A percentile compares a stretch with the other conserved stretches of the same genome.
Evolutionary conservation across 2,888 invertebrate genomes (phyloP).

Genomic region (Macroteleia sp.): DNA sequence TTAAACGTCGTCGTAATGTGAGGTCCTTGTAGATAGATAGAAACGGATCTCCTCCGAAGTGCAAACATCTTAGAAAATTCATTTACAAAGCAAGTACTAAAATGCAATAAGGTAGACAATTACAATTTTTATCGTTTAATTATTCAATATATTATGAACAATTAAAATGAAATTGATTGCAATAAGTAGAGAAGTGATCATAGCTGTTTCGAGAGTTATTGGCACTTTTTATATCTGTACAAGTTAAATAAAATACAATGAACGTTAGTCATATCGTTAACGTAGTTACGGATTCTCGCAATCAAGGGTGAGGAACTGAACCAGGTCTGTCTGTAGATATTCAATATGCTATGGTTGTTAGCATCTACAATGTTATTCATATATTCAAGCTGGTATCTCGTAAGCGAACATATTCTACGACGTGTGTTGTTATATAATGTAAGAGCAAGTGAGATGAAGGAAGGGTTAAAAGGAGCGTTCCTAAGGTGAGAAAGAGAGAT

Average conservation of each 20-base stretch:
- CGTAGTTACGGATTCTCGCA: conserved; percentile 81
- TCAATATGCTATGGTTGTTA: conserved; percentile 81
- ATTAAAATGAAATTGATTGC: too few relatives aligned
- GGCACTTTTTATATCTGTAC: too few relatives aligned
- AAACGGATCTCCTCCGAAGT: conserved; percentile 49
- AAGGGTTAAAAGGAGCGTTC: conserved; percentile 48
- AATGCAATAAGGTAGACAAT: conserved; percentile 6
- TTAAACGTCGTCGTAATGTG: conserved; percentile 53
- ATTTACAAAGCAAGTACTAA: conserved; percentile 32
- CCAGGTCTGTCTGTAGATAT: conserved; percentile 76
- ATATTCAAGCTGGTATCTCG: conserved; percentile 76
- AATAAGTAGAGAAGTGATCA: too few relatives aligned
- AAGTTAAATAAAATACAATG: conserved; percentile 58
- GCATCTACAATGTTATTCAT: conserved; percentile 82
- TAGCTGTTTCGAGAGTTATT: too few relatives aligned
- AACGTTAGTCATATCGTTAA: conserved; percentile 78
- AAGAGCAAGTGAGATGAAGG: conserved; percentile 62
- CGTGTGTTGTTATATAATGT: conserved; percentile 67
- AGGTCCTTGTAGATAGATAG: conserved; percentile 36
- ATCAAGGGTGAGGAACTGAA: conserved; percentile 76
- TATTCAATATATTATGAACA: too few relatives aligned
- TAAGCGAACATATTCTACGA: conserved; percentile 70
- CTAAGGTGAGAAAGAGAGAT: conserved; percentile 58
- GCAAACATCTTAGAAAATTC: conserved; percentile 57
- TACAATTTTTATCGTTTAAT: too few relatives aligned